phyloP scores from a whole-genome alignment of 2,797 vertebrate genomes.

The Setipinna tenuifilis region DNA sequence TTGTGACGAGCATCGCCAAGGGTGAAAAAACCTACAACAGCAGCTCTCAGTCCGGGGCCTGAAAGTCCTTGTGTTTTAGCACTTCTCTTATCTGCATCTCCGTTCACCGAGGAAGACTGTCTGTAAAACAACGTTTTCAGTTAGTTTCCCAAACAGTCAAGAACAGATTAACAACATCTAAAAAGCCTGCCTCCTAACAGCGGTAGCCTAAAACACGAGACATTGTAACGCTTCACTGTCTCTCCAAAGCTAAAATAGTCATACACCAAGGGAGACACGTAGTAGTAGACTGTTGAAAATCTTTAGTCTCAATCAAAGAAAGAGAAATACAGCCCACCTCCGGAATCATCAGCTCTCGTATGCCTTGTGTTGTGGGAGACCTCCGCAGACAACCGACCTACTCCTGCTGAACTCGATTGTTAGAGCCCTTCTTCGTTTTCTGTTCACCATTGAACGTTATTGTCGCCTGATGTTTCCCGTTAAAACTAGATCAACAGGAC shows the following conservation, averaged over 20 bases:
- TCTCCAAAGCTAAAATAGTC: background rate
- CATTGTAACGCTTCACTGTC: background rate
- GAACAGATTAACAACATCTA: background rate
- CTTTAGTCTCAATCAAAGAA: background rate
- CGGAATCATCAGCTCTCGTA: background rate
- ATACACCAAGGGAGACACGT: background rate
- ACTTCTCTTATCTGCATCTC: constrained; percentile 27
- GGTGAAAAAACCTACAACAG: background rate
- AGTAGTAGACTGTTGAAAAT: background rate
- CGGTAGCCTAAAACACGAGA: background rate
- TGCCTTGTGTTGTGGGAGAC: background rate
- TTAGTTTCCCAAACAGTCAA: constrained; percentile 11
- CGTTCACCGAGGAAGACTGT: background rate
- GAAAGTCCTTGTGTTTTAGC: constrained; percentile 18
- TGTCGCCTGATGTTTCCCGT: background rate
- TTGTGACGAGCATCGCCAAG: background rate
- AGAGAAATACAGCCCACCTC: constrained; percentile 2
- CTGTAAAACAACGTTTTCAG: background rate
- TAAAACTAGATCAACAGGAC: background rate
- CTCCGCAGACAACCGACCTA: background rate
- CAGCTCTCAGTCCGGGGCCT: constrained; percentile 41
- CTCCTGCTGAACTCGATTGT: constrained; percentile 4
- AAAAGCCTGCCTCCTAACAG: background rate
- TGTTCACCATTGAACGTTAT: background rate
- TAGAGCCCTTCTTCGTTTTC: background rate